Evolutionary conservation across 2,797 vertebrate genomes (phyloP), one percentile per base, ranked within the genome.

Genomic region (Clarias platycephalus): DNA sequence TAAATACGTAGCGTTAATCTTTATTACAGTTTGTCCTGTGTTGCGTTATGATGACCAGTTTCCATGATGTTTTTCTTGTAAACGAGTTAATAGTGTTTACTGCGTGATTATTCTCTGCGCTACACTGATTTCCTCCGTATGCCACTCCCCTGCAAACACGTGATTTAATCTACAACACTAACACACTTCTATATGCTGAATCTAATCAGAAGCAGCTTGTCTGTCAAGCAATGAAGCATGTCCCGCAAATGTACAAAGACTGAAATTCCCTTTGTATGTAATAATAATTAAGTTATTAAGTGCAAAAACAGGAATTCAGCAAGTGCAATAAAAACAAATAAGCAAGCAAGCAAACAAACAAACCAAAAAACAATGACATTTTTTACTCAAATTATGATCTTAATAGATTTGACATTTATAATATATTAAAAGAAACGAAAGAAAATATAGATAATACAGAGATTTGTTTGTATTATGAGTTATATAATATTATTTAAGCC

Each of bases 61-160:
- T 28, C 49, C 26, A 28, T 24, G 31, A 20, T 37, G 16, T 22
- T 31, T 37, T 60, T 4, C 22, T 37, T 49, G 6, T 53, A 57
- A 76, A 76, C 55, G 20, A 2, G 53, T 22, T 31, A 31, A 31
- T 31, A 37, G 31, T 37, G 60, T 24, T 6, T 22, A 60, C 15
- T 37, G 20, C 28, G 18, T 60, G 10, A 37, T 60, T 60, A 24
- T 60, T 77, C 20, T 76, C 26, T 28, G 22, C 4, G 26, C 31
- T 53, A 44, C 8, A 9, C 78, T 7, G n/a, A 24, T 67, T 67
- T 81, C 28, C 13, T 60, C 34, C 28, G 20, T 1, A 37, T 12
- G 53, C 66, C 66, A 71, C 67, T 24, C 53, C 67, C 22, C 22
- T 40, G 24, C 2, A 40, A 26, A 72, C 80, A 82, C 80, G 67